Conservation (phyloP, 1,140 invertebrate species). For the Habropoda laboriosa region DNA sequence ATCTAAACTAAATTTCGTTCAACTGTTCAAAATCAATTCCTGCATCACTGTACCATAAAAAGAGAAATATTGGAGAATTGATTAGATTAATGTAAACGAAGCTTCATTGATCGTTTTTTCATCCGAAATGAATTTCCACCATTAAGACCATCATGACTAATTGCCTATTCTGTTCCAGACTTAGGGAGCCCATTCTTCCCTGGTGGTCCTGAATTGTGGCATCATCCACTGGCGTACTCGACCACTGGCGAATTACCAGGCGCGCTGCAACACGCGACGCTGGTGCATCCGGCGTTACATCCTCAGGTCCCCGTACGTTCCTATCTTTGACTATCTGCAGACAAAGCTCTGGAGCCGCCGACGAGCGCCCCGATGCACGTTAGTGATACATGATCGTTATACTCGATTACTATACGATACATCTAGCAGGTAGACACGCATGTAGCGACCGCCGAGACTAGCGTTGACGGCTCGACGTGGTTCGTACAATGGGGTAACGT, state of each 20-base stretch:
- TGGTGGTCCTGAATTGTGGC: slow-evolving; percentile 95
- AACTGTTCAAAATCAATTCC: too few species aligned
- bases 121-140: not conserved
- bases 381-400: slow-evolving; percentile 78
- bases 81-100: too few species aligned
- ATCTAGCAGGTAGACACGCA: slow-evolving; percentile 41
- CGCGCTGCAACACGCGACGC: slow-evolving; percentile 92
- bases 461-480: not conserved
- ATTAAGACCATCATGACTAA: slow-evolving; percentile 40
- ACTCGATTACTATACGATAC: slow-evolving; percentile 64
- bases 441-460: not conserved
- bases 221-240: slow-evolving; percentile 93
- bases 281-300: slow-evolving; percentile 97
- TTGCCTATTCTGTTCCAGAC: slow-evolving; percentile 85
- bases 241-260: slow-evolving; percentile 91
- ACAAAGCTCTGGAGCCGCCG: slow-evolving; percentile 87
- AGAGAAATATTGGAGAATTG: too few species aligned
- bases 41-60: too few species aligned
- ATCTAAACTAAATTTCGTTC: too few species aligned
- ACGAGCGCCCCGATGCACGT: slow-evolving; percentile 83
- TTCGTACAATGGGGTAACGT: not conserved
- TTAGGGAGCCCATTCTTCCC: slow-evolving; percentile 97
- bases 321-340: slow-evolving; percentile 98
- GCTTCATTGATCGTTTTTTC: not conserved
- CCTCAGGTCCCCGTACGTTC: slow-evolving; percentile 97